phyloP scores from a whole-genome alignment of 1,140 invertebrate genomes.

The Hyles euphorbiae region DNA sequence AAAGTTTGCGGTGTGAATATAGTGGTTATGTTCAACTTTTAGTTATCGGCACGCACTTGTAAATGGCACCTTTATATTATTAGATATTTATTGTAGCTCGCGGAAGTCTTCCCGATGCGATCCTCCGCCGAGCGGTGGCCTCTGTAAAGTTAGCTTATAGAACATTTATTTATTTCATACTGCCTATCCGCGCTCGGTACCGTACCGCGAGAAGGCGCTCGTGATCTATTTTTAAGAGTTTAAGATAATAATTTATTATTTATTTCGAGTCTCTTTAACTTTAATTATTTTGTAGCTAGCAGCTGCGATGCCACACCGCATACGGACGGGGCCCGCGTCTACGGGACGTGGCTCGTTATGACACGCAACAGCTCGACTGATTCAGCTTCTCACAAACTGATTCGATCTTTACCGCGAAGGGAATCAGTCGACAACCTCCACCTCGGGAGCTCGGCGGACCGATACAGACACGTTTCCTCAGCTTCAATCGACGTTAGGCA shows the following conservation, averaged over 20 bases:
- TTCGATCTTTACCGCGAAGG: conserved; percentile 15
- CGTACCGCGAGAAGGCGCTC: conserved; percentile 72
- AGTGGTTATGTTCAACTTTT: conserved; percentile 56
- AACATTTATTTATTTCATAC: conserved; percentile 73
- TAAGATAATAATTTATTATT: conserved; percentile 76
- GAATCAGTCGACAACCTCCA: conserved; percentile 33
- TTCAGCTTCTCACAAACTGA: conserved; percentile 19
- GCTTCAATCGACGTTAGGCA: neutral
- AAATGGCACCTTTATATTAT: conserved; percentile 71
- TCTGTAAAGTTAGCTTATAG: conserved; percentile 74
- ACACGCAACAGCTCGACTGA: conserved; percentile 33
- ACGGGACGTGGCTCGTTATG: conserved; percentile 59
- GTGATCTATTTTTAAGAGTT: conserved; percentile 75
- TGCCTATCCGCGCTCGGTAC: conserved; percentile 70
- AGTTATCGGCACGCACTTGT: conserved; percentile 72
- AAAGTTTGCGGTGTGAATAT: conserved; percentile 72
- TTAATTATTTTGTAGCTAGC: conserved; percentile 61
- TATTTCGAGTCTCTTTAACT: conserved; percentile 75
- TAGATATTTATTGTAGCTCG: conserved; percentile 73
- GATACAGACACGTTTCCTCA: conserved; percentile 1
- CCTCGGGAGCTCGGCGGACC: conserved; percentile 40
- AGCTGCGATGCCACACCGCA: conserved; percentile 65
- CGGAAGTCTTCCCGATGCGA: conserved; percentile 70
- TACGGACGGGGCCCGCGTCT: conserved; percentile 61
- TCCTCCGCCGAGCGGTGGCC: conserved; percentile 72